Base-by-base conservation (phyloP, 1,140 invertebrate genomes). In the Melitaea cinxia region DNA sequence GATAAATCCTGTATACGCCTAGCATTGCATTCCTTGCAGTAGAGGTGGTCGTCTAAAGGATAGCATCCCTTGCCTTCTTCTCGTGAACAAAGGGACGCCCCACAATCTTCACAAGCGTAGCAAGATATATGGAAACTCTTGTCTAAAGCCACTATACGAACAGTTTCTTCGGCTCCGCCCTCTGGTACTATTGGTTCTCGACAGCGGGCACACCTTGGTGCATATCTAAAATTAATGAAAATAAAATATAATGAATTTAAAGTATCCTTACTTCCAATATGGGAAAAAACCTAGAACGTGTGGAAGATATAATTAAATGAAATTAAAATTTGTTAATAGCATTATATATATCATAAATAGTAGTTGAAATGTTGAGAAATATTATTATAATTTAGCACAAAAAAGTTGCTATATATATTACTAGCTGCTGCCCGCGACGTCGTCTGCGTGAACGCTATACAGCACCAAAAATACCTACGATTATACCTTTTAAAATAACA, bases 91-190 rank as follows among this genome's bases (percentile, higher is more conserved):
- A 99, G 91, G 14, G 98, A 92, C 0, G 98, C 90, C 2, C 96
- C 96, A 91, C 98, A 99, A 87, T 99, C 98, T 94, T 99, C 98
- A 86, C 98, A 99, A 80, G 97, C 97, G 82, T 99, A 99, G 83
- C 98, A 99, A n/a, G 96, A 93, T 30, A 98, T 95, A 86, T 99
- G 98, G 88, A 99, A 99, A 85, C 97, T 98, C 68, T 96, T 94
- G 89, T 99, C 98, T 35, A 99, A 92, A 0, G 98, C 98, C 6
- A 99, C 98, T n/a, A 99, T 97, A 39, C 98, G 93, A 0, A 99
- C 96, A 0, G 98, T 99, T 91, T 99, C 98, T 67, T 99, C 98
- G 81, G 98, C 94, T 2, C 97, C 98, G 6, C 94, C 94, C 80
- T 98, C 96, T 4, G 98, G 98, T 93, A 99, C 98, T 45, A 99